Base-by-base conservation (phyloP, 2,113 vertebrate species). In the Carassius auratus region DNA sequence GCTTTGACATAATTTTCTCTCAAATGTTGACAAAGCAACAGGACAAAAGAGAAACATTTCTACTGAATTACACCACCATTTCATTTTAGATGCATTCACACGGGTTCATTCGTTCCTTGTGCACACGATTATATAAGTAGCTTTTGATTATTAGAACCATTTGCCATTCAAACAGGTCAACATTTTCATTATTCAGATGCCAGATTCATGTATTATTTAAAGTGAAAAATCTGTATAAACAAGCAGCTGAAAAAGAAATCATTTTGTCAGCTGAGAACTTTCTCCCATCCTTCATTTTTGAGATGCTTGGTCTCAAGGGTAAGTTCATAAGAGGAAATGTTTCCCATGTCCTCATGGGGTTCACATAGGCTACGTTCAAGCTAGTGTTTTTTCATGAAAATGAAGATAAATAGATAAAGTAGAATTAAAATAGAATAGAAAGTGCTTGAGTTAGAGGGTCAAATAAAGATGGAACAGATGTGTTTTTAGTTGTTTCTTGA, bases 231-330 rank as follows among this genome's bases (percentile, higher is more conserved):
- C 83, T 71, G 61, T 76, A 76, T 75, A 74, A 86, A 86, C 61
- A 76, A 59, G 33, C 73, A 30, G 19, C 59, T 17, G 21, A 71
- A 71, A 57, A 85, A 6, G 26, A 26, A 77, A 87, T 84, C 21
- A 59, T 87, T 84, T 75, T 82, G 71, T 69, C 52, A 87, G 61
- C 57, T 55, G 57, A 68, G 84, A 88, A 38, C 23, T 84, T 83
- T 68, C 76, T 59, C 13, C 23, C 21, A 42, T 79, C 36, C 30
- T 26, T 79, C 13, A 42, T 19, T 15, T 23, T 23, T 62, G 57
- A 73, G 19, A 73, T 73, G 19, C 8, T 42, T 73, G 36, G 36
- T 73, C 36, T 73, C 19, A 45, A n/a, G 10, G 2, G 19, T 8
- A 71, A 42, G 55, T 42, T 79, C 76, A 62, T 42, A 42, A 62